Percentiles rank a stretch among this genome's conserved stretches.
These are phyloP conservation scores for Danio aesculapii DNA, from an alignment of 2,797 vertebrate species.

Conservation along the genomic window DNA sequence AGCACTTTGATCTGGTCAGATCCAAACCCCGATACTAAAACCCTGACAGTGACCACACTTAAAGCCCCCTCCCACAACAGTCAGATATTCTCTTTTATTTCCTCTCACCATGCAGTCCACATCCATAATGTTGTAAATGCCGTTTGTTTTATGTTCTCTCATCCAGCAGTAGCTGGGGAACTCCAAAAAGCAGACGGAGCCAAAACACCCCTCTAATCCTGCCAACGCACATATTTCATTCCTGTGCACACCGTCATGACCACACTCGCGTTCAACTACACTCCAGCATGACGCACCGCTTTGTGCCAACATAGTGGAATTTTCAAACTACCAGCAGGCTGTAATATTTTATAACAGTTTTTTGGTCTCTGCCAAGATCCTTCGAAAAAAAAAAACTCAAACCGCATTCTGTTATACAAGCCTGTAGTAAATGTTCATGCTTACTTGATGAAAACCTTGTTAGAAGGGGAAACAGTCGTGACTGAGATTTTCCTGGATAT, in stretches of 20 bases:
- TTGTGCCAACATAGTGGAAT: constrained; percentile 32
- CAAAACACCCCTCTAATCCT: constrained; percentile 49
- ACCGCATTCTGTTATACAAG: constrained; percentile 37
- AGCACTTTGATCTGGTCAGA: constrained; percentile 58
- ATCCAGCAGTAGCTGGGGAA: constrained; percentile 53
- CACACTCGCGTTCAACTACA: constrained; percentile 35
- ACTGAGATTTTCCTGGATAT: constrained; percentile 49
- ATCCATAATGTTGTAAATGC: constrained; percentile 34
- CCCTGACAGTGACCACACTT: constrained; percentile 50
- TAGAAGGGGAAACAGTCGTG: constrained; percentile 19
- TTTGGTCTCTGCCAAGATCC: constrained; percentile 25
- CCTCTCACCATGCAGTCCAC: constrained; percentile 23
- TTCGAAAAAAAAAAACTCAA: constrained; percentile 29
- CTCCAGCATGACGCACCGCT: constrained; percentile 24
- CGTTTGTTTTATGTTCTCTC: constrained; percentile 37
- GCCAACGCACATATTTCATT: constrained; percentile 56
- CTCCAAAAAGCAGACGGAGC: constrained; percentile 53
- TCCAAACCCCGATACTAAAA: constrained; percentile 52
- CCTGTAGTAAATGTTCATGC: constrained; percentile 22
- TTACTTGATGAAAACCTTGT: constrained; percentile 38
- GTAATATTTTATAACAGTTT: constrained; percentile 38
- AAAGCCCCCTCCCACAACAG: constrained; percentile 48
- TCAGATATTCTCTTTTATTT: constrained; percentile 26
- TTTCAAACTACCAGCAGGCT: constrained; percentile 20
- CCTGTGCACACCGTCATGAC: constrained; percentile 41